Conservation (phyloP, 2,888 invertebrate genomes). For the Acleris sparsana region DNA sequence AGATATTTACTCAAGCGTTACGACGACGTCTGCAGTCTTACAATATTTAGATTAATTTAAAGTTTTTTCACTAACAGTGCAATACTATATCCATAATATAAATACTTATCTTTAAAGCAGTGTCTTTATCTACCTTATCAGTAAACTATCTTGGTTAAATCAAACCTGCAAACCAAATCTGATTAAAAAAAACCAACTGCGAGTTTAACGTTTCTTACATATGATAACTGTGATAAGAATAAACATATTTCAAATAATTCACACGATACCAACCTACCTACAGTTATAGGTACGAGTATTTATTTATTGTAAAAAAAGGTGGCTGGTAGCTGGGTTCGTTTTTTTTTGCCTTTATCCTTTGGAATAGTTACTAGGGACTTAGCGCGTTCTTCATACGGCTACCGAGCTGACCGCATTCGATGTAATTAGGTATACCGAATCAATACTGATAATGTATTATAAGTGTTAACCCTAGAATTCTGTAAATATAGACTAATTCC, state of each 20-base stretch:
- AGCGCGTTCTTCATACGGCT: no score
- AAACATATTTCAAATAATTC: background rate
- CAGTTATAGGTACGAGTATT: background rate
- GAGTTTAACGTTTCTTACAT: constrained; percentile 2
- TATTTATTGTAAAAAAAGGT: no score
- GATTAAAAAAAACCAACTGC: constrained; percentile 16
- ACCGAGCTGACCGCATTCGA: no score
- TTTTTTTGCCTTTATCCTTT: no score
- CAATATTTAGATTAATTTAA: background rate
- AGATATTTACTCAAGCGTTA: background rate
- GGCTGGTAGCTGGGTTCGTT: no score
- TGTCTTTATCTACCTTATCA: constrained; percentile 49
- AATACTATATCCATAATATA: constrained; percentile 8
- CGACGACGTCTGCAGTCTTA: background rate
- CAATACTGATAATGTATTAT: no score
- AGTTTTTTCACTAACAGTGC: background rate
- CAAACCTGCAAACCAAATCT: constrained; percentile 36
- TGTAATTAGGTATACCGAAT: no score
- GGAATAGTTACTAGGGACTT: no score
- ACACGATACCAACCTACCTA: background rate
- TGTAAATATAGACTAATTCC: no score
- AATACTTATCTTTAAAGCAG: constrained; percentile 48
- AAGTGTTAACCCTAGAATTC: no score
- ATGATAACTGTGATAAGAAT: constrained; percentile 14
- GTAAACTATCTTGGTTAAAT: constrained; percentile 39